phyloP scores from a whole-genome alignment of 92 coral and sea anemone species.

The Zoanthus sansibaricus region DNA sequence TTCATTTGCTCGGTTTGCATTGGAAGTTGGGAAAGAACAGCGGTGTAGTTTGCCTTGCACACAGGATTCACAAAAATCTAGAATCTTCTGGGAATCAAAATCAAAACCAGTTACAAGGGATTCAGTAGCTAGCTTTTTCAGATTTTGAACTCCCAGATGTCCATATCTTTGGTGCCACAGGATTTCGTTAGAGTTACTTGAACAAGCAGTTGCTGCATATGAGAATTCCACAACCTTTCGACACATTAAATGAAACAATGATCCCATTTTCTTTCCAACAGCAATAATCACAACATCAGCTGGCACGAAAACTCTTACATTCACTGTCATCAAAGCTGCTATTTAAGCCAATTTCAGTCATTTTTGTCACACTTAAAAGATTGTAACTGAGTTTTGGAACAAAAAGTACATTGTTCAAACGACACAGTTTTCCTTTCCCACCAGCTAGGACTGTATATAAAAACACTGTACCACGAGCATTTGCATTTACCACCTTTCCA shows the following conservation, averaged over 20 bases:
- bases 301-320: constrained; percentile 59
- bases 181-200: constrained; percentile 46
- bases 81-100: constrained; percentile 51
- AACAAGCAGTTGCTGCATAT: constrained; percentile 51
- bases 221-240: constrained; percentile 34
- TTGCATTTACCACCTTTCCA: constrained; percentile 40
- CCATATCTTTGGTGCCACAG: constrained; percentile 73
- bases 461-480: constrained; percentile 59
- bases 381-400: constrained; percentile 66
- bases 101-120: constrained; percentile 57
- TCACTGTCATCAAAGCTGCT: constrained; percentile 56
- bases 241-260: constrained; percentile 52
- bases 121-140: constrained; percentile 58
- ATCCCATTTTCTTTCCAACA: constrained; percentile 65
- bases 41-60: constrained; percentile 61
- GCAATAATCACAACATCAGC: constrained; percentile 57
- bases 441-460: constrained; percentile 49
- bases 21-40: constrained; percentile 54
- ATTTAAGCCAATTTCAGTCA: constrained; percentile 41
- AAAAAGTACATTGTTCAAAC: constrained; percentile 56
- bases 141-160: constrained; percentile 61
- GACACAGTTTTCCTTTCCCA: constrained; percentile 58
- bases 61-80: constrained; percentile 71
- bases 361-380: constrained; percentile 61
- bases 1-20: constrained; percentile 61